Evolutionary conservation across 2,113 vertebrate species (phyloP).

Genomic region (Isurus oxyrinchus): DNA sequence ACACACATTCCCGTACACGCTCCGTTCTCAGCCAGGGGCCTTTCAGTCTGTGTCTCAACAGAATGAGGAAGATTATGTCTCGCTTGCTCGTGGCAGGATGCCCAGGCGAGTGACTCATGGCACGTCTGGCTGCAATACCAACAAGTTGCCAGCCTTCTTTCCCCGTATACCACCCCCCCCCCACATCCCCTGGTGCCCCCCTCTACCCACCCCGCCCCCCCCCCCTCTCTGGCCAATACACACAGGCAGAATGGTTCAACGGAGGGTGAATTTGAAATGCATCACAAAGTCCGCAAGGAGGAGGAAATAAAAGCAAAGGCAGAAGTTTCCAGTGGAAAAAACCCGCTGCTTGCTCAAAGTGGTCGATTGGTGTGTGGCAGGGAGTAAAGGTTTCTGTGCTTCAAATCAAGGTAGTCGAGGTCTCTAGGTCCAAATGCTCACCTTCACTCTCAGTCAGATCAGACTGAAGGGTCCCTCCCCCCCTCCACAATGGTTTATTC

Average conservation of each 20-base stretch:
- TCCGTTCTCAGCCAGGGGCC: not conserved
- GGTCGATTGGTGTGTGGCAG: not conserved
- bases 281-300: not conserved
- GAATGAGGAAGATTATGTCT: not conserved
- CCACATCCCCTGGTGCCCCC: too few species aligned
- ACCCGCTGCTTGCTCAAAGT: not conserved
- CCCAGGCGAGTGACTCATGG: not conserved
- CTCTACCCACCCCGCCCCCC: too few species aligned
- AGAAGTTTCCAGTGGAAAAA: not conserved
- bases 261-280: not conserved
- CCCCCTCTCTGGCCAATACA: not conserved
- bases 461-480: not conserved
- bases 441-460: not conserved
- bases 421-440: not conserved
- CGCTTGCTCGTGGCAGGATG: not conserved
- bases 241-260: not conserved
- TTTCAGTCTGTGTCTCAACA: not conserved
- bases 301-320: not conserved
- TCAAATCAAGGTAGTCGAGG: not conserved
- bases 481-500: not conserved
- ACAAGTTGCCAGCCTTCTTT: not conserved
- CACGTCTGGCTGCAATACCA: not conserved
- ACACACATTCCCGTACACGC: not conserved
- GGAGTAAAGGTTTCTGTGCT: not conserved
- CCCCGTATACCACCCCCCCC: not conserved